Conservation (phyloP, 2,113 vertebrate genomes). For the Pedionomus torquatus region DNA sequence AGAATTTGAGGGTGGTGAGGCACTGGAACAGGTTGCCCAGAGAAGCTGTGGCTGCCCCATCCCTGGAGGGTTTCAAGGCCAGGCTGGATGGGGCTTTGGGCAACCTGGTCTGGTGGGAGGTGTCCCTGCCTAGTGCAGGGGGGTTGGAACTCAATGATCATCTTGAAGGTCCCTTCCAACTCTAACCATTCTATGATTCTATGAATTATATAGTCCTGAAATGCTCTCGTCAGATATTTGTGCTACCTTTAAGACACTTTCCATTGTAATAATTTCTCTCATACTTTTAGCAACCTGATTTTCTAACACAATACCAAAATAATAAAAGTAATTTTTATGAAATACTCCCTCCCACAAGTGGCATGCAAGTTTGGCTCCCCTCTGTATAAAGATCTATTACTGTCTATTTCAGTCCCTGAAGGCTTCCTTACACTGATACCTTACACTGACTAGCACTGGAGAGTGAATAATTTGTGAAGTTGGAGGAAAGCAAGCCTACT, state of each 20-base stretch:
- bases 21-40: too few species aligned
- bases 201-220: conserved; percentile 43
- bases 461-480: not conserved
- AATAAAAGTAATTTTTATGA: conserved; percentile 19
- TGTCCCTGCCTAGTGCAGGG: too few species aligned
- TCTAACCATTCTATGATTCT: too few species aligned
- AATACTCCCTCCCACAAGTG: not conserved
- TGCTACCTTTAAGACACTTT: conserved; percentile 47
- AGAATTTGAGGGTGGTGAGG: too few species aligned
- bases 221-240: conserved; percentile 56
- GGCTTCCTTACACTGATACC: not conserved
- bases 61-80: too few species aligned
- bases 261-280: conserved; percentile 35
- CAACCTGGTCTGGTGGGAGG: too few species aligned
- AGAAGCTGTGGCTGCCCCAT: too few species aligned
- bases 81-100: too few species aligned
- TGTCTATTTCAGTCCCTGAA: not conserved
- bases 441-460: too few species aligned
- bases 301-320: conserved; percentile 30
- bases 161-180: too few species aligned
- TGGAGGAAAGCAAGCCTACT: not conserved
- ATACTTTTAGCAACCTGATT: conserved; percentile 33
- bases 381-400: not conserved
- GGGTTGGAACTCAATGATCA: too few species aligned
- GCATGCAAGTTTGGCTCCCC: not conserved